Percentiles rank a stretch among this genome's conserved stretches.
These are phyloP conservation scores for Crocuta crocuta DNA, from an alignment of 2,113 vertebrate species.

Conservation along the genomic window DNA sequence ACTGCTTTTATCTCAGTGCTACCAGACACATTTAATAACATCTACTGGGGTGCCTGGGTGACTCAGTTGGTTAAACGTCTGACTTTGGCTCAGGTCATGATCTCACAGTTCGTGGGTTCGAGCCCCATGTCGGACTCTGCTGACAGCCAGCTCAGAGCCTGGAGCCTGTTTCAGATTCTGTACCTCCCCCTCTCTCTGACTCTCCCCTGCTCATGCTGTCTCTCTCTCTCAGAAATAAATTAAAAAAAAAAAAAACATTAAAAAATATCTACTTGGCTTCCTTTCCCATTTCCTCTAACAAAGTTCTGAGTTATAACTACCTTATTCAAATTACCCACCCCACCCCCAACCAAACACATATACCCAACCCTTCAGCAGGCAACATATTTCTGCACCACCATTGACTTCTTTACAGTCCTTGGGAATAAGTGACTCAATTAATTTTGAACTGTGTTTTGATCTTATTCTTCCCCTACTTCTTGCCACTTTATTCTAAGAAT, in stretches of 20 bases:
- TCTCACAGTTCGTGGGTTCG: too few species aligned
- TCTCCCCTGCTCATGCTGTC: too few species aligned
- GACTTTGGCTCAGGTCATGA: too few species aligned
- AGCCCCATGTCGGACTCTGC: too few species aligned
- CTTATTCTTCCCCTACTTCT: not conserved
- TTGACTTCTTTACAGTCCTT: not conserved
- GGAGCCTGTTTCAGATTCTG: too few species aligned
- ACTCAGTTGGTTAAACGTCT: too few species aligned
- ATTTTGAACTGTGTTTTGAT: conserved; percentile 27
- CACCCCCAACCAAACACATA: not conserved
- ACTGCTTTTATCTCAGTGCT: not conserved
- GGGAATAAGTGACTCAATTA: not conserved
- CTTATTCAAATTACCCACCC: not conserved
- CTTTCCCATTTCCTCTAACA: conserved; percentile 25
- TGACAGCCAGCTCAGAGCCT: too few species aligned
- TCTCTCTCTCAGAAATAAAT: too few species aligned
- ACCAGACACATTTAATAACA: not conserved
- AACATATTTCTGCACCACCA: not conserved
- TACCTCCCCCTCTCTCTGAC: too few species aligned
- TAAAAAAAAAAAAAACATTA: not conserved
- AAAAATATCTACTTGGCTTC: not conserved
- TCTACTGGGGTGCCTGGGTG: not conserved
- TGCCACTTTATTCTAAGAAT: not conserved
- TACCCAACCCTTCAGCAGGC: not conserved
- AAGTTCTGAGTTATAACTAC: not conserved